These are phyloP conservation scores for Hirundo rustica DNA, from an alignment of 2,797 vertebrate species.

Conservation along the genomic window DNA sequence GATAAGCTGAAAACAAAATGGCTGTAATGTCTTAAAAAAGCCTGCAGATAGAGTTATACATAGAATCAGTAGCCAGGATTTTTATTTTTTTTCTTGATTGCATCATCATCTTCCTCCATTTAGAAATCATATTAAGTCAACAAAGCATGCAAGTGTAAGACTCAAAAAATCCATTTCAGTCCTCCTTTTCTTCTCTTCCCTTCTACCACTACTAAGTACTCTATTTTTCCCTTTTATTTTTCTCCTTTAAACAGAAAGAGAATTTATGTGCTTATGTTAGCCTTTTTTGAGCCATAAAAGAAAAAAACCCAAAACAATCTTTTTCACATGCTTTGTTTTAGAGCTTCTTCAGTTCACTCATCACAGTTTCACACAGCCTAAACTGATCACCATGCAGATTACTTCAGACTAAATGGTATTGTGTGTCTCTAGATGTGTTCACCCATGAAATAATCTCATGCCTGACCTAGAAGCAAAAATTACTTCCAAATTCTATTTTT, in stretches of 20 bases:
- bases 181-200: neutral
- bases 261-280: neutral
- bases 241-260: neutral
- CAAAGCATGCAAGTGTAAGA: neutral
- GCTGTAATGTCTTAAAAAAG: neutral
- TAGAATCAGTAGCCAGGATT: neutral
- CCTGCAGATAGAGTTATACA: neutral
- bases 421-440: neutral
- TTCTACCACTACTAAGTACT: neutral
- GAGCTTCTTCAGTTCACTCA: neutral
- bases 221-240: neutral
- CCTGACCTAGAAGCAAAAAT: neutral
- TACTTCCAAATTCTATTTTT: neutral
- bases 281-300: neutral
- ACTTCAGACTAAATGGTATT: neutral
- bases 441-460: neutral
- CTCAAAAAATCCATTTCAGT: neutral
- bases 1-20: neutral
- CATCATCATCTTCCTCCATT: neutral
- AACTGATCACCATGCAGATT: neutral
- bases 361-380: neutral
- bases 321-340: neutral
- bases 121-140: neutral
- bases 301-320: accelerated
- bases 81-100: neutral